Base-by-base conservation (phyloP, 2,113 vertebrate genomes). In the Eublepharis macularius region DNA sequence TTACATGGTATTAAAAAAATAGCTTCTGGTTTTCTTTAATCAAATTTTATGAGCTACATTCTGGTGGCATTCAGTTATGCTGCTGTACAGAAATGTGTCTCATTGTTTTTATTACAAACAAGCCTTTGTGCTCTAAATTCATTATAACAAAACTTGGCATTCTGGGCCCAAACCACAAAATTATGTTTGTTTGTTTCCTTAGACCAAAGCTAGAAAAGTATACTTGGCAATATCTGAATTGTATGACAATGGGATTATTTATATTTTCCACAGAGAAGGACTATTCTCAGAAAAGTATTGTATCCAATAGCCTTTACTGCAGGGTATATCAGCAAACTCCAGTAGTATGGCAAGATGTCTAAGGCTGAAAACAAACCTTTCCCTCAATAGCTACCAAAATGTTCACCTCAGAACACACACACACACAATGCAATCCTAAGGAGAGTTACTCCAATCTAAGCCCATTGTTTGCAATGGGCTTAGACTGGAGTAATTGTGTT, bases 31-130 rank as follows among this genome's bases (percentile, higher is more conserved):
- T 92, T 92, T 81, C 88, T 90, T 4, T 79, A 92, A 93, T 93
- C 90, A 77, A 39, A 88, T 89, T 94, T 95, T 94, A 94, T 89
- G 92, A 93, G 90, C 87, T 89, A 0, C 82, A 85, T 91, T 94
- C 87, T 91, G 89, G 86, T 1, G 0, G 89, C 2, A 0, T 89
- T 93, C 90, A 87, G 80, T 89, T 89, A 92, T 7, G 6, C 90
- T 87, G 87, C 86, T 92, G 34, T 89, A 90, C 90, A 92, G 89
- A 94, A 94, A 93, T 91, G 87, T 93, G 93, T 93, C 89, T 90
- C 93, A 91, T 94, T 94, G 93, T 94, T 94, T 94, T 89, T 84
- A 86, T 81, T 91, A 93, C 92, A 94, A 94, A 93, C 91, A 93
- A 93, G 90, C 91, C 90, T 94, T 94, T 95, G 92, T 94, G 85